Base-by-base conservation (phyloP, 2,113 vertebrate species). In the Todiramphus saurophagus region DNA sequence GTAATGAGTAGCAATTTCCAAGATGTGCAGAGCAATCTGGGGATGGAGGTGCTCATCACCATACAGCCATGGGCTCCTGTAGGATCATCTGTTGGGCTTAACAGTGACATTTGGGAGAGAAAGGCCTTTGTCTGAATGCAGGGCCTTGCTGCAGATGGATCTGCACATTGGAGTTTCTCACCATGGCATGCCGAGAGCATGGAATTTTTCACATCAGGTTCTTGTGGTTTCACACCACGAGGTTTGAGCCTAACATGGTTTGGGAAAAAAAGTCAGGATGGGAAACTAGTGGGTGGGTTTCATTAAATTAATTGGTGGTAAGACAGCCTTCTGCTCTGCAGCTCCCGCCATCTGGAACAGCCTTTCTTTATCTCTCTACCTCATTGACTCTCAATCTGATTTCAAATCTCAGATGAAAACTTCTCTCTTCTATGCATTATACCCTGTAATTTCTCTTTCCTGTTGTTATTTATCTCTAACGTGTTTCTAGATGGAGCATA, bases 311-410 rank as follows among this genome's bases (percentile, higher is more conserved):
- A 95, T 93, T 91, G 93, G 68, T 92, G 90, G 90, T 66, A 78
- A 94, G 89, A 91, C 87, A 95, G 94, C 84, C 91, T 96, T 96
- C 95, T 97, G 95, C 90, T 96, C 87, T 89, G 87, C 85, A 92
- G 79, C 48, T 96, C 87, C 72, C 4, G 0, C 93, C 93, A 93
- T 95, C 96, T 96, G 95, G 87, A 97, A 90, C 93, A 95, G 93
- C 41, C 93, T 95, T 97, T 89, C 93, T 96, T 91, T 94, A 84
- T 94, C 93, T 95, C 94, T 93, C 77, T 97, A 94, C 93, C 91
- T 97, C 95, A 96, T 93, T 97, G 96, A 95, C 70, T 96, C 94
- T 96, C 94, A 93, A 87, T 93, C 93, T 95, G 93, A 96, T 82
- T 95, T 94, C 89, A 94, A 94, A 94, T 95, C 95, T 93, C 91